These are phyloP conservation scores for Galeopterus variegatus DNA, from an alignment of 2,113 vertebrate species.

Conservation along the genomic window DNA sequence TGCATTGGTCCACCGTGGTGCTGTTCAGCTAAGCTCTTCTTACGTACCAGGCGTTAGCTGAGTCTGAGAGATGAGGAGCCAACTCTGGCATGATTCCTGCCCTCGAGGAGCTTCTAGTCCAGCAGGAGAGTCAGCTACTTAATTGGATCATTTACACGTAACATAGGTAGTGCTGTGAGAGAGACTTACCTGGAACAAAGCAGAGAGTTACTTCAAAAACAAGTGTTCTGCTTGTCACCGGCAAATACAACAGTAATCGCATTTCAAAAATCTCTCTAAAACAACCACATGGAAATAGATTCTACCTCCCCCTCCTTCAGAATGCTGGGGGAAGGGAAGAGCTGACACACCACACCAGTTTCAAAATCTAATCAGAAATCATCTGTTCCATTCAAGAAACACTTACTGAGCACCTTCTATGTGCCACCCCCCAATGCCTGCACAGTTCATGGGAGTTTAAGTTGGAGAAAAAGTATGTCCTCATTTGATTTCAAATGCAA, in stretches of 20 bases:
- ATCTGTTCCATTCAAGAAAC: background rate
- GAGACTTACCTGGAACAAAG: background rate
- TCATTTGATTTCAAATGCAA: conserved; percentile 20
- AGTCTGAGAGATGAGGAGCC: background rate
- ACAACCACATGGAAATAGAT: background rate
- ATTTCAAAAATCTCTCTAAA: background rate
- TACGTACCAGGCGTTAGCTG: background rate
- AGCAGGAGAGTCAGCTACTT: too few relatives aligned
- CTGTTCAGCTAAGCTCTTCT: background rate
- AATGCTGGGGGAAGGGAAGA: background rate
- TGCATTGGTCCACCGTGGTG: too few relatives aligned
- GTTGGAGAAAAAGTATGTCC: background rate
- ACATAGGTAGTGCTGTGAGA: background rate
- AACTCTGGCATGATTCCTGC: background rate
- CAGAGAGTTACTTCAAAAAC: background rate
- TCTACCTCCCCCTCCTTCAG: background rate
- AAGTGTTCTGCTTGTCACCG: background rate
- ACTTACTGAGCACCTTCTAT: background rate
- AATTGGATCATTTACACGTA: background rate
- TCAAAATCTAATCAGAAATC: background rate
- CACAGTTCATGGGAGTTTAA: background rate
- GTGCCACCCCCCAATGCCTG: background rate
- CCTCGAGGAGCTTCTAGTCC: background rate
- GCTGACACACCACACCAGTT: background rate
- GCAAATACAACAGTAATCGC: background rate